These are phyloP conservation scores for Drosophila triauraria DNA, from an alignment of 1,140 invertebrate species.

Conservation along the genomic window DNA sequence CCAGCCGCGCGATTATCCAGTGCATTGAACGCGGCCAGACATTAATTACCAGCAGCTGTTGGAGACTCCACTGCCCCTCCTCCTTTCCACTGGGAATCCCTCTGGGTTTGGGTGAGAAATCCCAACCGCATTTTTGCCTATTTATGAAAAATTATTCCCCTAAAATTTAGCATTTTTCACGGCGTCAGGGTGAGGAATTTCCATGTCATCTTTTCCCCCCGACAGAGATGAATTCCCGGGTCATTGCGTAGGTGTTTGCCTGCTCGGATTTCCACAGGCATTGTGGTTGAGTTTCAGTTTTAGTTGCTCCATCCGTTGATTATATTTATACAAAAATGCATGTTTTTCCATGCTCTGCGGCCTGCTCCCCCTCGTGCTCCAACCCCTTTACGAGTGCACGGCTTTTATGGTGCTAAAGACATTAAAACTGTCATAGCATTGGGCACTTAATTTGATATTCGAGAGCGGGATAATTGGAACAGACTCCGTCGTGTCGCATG, in stretches of 20 bases:
- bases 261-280: constrained; percentile 66
- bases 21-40: constrained; percentile 77
- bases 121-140: constrained; percentile 71
- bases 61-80: constrained; percentile 8
- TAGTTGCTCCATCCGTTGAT: constrained; percentile 9
- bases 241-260: constrained; percentile 56
- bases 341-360: constrained; percentile 14
- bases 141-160: constrained; percentile 74
- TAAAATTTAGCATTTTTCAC: constrained; percentile 50
- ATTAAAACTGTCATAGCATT: constrained; percentile 80
- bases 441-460: constrained; percentile 81
- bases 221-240: constrained; percentile 11
- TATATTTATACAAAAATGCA: constrained; percentile 31
- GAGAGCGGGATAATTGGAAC: constrained; percentile 75
- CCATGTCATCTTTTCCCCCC: constrained; percentile 43
- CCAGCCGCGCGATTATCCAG: constrained; percentile 74
- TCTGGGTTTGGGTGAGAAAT: constrained; percentile 10
- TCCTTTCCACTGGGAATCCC: not conserved
- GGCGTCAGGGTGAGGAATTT: constrained; percentile 48
- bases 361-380: constrained; percentile 8
- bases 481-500: constrained; percentile 43
- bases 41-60: constrained; percentile 81
- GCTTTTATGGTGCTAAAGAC: constrained; percentile 78
- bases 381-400: constrained; percentile 46
- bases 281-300: constrained; percentile 30